Base-by-base conservation (phyloP, 2,888 invertebrate species). In the Plusia festucae region DNA sequence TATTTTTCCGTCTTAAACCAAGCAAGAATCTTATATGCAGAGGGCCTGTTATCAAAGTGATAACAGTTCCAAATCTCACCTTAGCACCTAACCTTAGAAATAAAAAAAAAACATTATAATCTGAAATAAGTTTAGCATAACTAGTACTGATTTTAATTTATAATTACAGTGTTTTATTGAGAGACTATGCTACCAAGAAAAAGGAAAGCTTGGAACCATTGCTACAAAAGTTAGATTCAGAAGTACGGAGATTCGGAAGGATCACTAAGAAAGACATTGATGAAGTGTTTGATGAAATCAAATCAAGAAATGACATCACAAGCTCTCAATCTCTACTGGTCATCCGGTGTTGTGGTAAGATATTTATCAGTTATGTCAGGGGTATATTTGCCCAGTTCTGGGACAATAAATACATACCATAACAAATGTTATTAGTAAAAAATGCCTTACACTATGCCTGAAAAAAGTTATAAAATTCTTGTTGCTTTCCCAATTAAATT, bases 251-350 rank as follows among this genome's bases (percentile, higher is more conserved):
- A 81, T 96, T 96, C 67, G 98, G 98, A 18, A 96, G 98, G 70
- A 97, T 98, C 76, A 96, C 97, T 0, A 96, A 96, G 51, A 95
- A 96, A 30, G 98, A 98, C 83, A 96, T 98, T 77, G 97, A 98
- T 88, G 97, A 97, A 78, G 96, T 98, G n/a, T 95, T 98, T 77
- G 96, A 97, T 80, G 97, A 97, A 90, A 96, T 98, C 53, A 95
- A 96, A 69, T 93, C 95, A 40, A 95, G 96, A 86, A 96, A 96
- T 81, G 96, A 97, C 57, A 97, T 97, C 0, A 97, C 97, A 1
- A 97, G 97, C 79, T 97, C 97, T 34, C 98, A 98, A 81, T 97
- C 97, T 0, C 86, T 98, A 55, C 90, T 98, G 81, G 96, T 98
- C 20, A 97, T 98, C 70, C 95, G 98, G 85, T 98, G 98, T 88